Evolutionary conservation across 2,888 invertebrate genomes (phyloP).

Genomic region (Andrena camellia): DNA sequence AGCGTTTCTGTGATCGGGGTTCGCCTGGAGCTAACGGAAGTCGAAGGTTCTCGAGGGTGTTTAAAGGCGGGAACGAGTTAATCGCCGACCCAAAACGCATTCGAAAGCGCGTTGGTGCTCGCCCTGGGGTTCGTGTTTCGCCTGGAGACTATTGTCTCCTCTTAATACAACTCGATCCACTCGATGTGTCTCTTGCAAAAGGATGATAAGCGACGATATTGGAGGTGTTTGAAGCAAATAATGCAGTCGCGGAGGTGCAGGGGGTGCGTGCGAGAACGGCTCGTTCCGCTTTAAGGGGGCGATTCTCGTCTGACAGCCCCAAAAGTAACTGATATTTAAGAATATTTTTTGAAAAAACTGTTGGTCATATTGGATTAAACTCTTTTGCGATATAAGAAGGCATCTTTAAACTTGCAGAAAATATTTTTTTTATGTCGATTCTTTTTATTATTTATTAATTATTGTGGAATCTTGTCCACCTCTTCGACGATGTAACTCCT

Average conservation of each 20-base stretch:
- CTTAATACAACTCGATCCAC: background rate
- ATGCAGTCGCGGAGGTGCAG: background rate
- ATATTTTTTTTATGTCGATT: too few relatives aligned
- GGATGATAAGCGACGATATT: background rate
- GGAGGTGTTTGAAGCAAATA: background rate
- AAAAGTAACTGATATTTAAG: too few relatives aligned
- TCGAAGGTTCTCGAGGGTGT: constrained; percentile 64
- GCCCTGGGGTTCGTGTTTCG: constrained; percentile 34
- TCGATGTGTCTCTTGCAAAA: background rate
- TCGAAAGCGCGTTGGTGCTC: constrained; percentile 58
- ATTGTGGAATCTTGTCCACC: too few relatives aligned
- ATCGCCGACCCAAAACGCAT: constrained; percentile 69
- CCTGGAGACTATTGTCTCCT: background rate
- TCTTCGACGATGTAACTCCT: too few relatives aligned
- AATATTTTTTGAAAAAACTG: too few relatives aligned
- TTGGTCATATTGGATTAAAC: too few relatives aligned
- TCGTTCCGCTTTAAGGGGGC: constrained; percentile 14
- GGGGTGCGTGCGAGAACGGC: constrained; percentile 8
- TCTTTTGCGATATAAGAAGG: too few relatives aligned
- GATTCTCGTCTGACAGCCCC: background rate
- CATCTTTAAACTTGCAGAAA: too few relatives aligned
- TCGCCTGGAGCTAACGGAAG: constrained; percentile 19
- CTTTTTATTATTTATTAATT: too few relatives aligned
- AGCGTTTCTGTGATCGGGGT: constrained; percentile 59
- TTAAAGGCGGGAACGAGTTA: constrained; percentile 69